Evolutionary conservation across 2,888 invertebrate species (phyloP).

Genomic region (Lasius platythorax): DNA sequence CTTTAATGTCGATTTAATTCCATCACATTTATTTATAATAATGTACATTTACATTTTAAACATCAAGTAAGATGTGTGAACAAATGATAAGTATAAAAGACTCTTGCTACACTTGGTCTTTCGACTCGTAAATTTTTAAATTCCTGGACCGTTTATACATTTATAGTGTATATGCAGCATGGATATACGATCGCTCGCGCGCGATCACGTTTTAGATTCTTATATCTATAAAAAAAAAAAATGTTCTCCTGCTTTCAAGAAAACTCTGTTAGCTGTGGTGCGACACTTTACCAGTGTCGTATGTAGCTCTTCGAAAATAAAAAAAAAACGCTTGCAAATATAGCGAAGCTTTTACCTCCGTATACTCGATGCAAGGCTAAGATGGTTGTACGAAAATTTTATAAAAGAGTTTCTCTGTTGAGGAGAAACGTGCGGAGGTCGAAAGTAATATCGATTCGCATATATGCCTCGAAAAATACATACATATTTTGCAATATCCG

Average conservation of each 20-base stretch:
- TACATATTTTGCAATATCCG: neutral
- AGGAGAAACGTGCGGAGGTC: conserved; percentile 7
- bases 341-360: conserved; percentile 17
- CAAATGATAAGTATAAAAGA: neutral
- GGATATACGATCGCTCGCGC: neutral
- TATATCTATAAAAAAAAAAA: conserved; percentile 3
- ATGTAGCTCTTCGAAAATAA: neutral
- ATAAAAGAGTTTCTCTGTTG: conserved; percentile 10
- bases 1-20: neutral
- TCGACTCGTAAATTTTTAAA: neutral
- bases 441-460: conserved; percentile 27
- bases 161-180: neutral
- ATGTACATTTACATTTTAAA: neutral
- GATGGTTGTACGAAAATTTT: conserved; percentile 39
- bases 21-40: neutral
- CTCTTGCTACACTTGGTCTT: neutral
- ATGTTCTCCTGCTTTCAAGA: conserved; percentile 1
- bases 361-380: conserved; percentile 2
- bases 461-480: neutral
- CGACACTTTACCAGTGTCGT: neutral
- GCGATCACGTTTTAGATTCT: conserved; percentile 12
- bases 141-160: neutral
- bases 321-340: neutral
- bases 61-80: neutral
- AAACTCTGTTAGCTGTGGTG: neutral